Conservation (phyloP, 1,140 invertebrate genomes). For the Pollicipes pollicipes region DNA sequence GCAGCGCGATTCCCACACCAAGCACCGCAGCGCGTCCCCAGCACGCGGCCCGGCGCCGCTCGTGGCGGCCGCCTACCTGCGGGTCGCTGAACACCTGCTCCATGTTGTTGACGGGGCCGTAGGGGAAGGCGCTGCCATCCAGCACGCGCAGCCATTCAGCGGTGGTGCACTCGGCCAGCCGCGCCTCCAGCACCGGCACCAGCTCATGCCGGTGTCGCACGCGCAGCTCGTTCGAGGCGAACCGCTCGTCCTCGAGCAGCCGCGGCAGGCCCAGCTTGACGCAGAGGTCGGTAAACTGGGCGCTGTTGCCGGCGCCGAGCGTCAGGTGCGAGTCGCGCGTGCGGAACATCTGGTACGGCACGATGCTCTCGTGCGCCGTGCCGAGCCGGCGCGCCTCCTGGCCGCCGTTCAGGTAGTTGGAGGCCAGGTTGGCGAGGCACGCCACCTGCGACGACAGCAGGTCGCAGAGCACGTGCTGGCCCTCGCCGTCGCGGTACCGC, state of each 20-base stretch:
- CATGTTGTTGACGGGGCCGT: constrained; percentile 75
- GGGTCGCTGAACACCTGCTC: constrained; percentile 70
- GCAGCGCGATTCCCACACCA: too few species aligned
- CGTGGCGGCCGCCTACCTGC: constrained; percentile 42
- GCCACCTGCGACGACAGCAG: constrained; percentile 82
- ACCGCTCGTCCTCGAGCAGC: constrained; percentile 43
- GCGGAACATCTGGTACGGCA: constrained; percentile 72
- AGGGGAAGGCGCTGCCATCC: constrained; percentile 56
- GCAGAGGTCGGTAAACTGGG: constrained; percentile 34
- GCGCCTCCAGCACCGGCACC: constrained; percentile 38
- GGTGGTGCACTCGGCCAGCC: constrained; percentile 46
- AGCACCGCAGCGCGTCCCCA: too few species aligned
- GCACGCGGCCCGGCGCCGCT: too few species aligned
- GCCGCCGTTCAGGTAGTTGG: constrained; percentile 71
- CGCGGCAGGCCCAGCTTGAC: constrained; percentile 40
- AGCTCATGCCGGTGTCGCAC: constrained; percentile 57
- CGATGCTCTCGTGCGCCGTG: constrained; percentile 82
- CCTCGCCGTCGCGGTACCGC: constrained; percentile 51
- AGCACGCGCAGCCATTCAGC: constrained; percentile 58
- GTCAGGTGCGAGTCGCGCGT: constrained; percentile 60
- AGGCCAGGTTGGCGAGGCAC: constrained; percentile 69
- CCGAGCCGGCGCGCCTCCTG: constrained; percentile 56
- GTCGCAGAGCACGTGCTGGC: constrained; percentile 86
- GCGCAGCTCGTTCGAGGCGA: constrained; percentile 47
- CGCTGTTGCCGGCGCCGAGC: constrained; percentile 50